Evolutionary conservation across 2,888 invertebrate species (phyloP).

Genomic region (Apamea sordens): DNA sequence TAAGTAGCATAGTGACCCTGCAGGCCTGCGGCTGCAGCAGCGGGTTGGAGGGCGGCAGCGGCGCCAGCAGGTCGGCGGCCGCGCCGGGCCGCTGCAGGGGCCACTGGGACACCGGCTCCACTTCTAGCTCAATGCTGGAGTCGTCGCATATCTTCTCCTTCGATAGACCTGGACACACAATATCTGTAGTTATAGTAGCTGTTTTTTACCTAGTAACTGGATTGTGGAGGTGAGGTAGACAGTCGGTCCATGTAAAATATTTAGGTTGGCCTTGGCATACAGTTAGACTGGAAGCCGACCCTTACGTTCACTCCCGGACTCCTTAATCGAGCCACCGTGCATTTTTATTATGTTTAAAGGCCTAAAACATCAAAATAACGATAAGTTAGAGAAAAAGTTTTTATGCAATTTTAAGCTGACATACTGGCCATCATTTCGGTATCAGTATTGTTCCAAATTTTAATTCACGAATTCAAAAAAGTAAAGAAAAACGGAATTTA

Average conservation of each 20-base stretch:
- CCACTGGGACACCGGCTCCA: conserved; percentile 97
- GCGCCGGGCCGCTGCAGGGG: conserved; percentile 92
- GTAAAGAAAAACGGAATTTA: not conserved
- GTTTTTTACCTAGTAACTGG: no score
- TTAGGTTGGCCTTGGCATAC: not conserved
- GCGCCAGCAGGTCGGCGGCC: conserved; percentile 93
- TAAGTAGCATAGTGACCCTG: conserved; percentile 34
- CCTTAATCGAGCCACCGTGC: not conserved
- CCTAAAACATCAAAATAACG: no score
- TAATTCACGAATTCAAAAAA: not conserved
- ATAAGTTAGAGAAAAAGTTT: not conserved
- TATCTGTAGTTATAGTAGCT: not conserved
- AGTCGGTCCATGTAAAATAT: not conserved
- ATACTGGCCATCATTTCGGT: not conserved
- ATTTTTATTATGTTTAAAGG: not conserved
- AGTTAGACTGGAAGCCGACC: not conserved
- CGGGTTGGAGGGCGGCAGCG: conserved; percentile 93
- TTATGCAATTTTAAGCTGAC: not conserved
- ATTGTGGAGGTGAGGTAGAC: not conserved
- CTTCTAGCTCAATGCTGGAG: conserved; percentile 95
- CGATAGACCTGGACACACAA: conserved; percentile 90
- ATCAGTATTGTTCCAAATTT: not conserved
- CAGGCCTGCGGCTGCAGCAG: conserved; percentile 81
- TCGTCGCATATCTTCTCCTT: conserved; percentile 96
- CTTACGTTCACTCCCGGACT: not conserved